A percentile compares a stretch with the other conserved stretches of the same genome.
Conservation (phyloP, 1,140 invertebrate genomes). For the Papilio helenus region DNA sequence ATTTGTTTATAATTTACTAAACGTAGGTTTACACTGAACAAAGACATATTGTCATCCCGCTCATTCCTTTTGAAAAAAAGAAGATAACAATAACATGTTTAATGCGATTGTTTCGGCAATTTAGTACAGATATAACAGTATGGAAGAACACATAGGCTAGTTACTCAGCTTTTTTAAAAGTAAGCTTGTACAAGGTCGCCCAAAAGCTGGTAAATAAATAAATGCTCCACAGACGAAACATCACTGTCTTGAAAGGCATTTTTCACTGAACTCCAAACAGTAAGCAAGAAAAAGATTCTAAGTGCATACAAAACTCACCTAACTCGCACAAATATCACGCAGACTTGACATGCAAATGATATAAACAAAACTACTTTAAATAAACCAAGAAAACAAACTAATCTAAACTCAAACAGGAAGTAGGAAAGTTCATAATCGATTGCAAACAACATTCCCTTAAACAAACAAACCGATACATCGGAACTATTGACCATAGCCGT, state of each 20-base stretch:
- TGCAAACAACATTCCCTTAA: neutral
- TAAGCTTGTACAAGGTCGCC: too few relatives aligned
- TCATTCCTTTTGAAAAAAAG: too few relatives aligned
- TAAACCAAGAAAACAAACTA: neutral
- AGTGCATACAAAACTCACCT: neutral
- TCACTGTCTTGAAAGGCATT: neutral
- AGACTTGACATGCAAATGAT: neutral
- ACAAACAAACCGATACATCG: neutral
- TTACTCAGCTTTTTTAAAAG: too few relatives aligned
- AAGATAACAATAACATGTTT: too few relatives aligned
- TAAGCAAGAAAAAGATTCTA: neutral
- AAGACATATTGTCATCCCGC: too few relatives aligned
- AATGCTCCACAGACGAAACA: neutral
- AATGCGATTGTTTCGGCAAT: too few relatives aligned
- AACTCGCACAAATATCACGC: neutral
- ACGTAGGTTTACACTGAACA: neutral
- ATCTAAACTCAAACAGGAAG: conserved; percentile 16
- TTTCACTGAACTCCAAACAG: neutral
- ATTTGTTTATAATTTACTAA: neutral
- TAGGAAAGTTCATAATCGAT: conserved; percentile 7
- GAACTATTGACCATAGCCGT: neutral
- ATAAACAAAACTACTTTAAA: neutral
- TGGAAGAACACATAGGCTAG: too few relatives aligned
- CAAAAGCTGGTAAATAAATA: neutral
- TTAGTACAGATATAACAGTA: too few relatives aligned